Conservation (phyloP, 2,113 vertebrate genomes). For the Mola mola region DNA sequence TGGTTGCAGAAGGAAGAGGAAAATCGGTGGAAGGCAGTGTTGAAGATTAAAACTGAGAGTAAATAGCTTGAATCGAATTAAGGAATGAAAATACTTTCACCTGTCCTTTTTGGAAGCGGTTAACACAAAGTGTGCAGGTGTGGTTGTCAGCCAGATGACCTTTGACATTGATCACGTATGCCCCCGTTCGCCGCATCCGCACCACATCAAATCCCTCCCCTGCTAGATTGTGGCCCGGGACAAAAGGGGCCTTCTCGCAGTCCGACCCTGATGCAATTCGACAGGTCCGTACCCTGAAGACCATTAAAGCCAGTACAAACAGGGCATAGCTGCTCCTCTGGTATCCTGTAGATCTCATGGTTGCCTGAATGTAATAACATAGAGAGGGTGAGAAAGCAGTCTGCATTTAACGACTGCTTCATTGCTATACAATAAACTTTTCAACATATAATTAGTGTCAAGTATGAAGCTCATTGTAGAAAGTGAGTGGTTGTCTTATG, state of each 20-base stretch:
- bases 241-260: slow-evolving; percentile 78
- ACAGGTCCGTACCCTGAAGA: slow-evolving; percentile 54
- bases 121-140: slow-evolving; percentile 80
- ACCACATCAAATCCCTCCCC: slow-evolving; percentile 86
- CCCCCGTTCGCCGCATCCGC: slow-evolving; percentile 78
- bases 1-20: slow-evolving; percentile 15
- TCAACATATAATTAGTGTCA: neutral
- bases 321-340: slow-evolving; percentile 4
- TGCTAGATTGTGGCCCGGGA: slow-evolving; percentile 82
- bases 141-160: slow-evolving; percentile 67
- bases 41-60: neutral
- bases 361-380: slow-evolving; percentile 39
- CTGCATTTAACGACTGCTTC: no score
- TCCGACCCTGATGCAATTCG: slow-evolving; percentile 57
- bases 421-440: neutral
- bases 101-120: slow-evolving; percentile 74
- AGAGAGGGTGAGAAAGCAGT: neutral
- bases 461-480: neutral
- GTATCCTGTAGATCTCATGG: slow-evolving; percentile 57
- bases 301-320: slow-evolving; percentile 38
- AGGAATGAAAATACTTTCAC: slow-evolving; percentile 30
- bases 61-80: neutral
- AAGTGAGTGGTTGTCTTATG: neutral
- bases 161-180: slow-evolving; percentile 82
- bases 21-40: neutral